phyloP scores from a whole-genome alignment of 2,888 invertebrate genomes.

The Tuberolachnus salignus region DNA sequence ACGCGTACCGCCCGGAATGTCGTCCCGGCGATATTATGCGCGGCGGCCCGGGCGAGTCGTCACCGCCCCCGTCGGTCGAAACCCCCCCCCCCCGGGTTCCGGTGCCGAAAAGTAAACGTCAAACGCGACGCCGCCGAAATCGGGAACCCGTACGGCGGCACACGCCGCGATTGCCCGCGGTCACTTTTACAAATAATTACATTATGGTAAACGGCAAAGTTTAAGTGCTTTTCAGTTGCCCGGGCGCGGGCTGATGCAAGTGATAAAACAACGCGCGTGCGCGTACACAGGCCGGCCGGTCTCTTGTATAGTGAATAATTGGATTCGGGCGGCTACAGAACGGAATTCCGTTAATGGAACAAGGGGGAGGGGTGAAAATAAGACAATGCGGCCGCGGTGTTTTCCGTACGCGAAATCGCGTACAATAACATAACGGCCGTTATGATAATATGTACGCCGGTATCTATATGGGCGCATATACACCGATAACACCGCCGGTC shows the following conservation, averaged over 20 bases:
- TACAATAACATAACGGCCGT: slow-evolving; percentile 24
- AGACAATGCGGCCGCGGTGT: slow-evolving; percentile 11
- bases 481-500: slow-evolving; percentile 3
- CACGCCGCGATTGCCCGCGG: not conserved
- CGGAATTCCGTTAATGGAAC: slow-evolving; percentile 42
- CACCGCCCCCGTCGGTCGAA: too few species aligned
- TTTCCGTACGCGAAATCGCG: slow-evolving; percentile 25
- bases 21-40: too few species aligned
- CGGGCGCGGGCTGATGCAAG: not conserved
- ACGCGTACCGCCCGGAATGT: too few species aligned
- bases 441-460: too few species aligned
- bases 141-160: not conserved
- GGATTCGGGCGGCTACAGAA: slow-evolving; percentile 33
- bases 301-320: too few species aligned
- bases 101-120: too few species aligned
- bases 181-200: slow-evolving; percentile 15
- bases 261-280: not conserved
- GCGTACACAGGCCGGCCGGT: not conserved
- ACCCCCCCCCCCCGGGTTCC: too few species aligned
- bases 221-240: slow-evolving; percentile 5
- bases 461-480: not conserved
- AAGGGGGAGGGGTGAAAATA: too few species aligned
- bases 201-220: not conserved
- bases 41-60: too few species aligned
- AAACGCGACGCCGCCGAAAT: not conserved